Conservation (phyloP, 2,797 vertebrate species). For the Onychomys arenicola region DNA sequence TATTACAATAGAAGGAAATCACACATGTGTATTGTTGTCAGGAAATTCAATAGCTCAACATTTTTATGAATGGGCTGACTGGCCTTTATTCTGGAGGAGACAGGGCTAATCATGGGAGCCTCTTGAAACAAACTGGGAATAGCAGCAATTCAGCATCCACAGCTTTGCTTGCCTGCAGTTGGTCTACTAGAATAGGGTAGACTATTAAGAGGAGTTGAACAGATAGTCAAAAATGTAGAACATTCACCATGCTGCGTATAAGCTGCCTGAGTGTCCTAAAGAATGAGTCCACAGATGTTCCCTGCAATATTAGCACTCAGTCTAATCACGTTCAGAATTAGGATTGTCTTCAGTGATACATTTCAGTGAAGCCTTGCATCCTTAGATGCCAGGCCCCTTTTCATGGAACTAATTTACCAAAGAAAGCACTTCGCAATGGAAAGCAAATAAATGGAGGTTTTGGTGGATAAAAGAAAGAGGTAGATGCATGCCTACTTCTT, state of each 20-base stretch:
- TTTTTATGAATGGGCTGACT: slow-evolving; percentile 73
- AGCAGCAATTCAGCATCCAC: slow-evolving; percentile 23
- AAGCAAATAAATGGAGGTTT: slow-evolving; percentile 30
- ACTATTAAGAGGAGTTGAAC: background rate
- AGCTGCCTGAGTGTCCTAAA: background rate
- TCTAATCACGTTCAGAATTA: background rate
- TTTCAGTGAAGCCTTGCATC: background rate
- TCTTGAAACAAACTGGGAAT: background rate
- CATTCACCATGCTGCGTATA: background rate
- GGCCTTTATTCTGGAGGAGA: slow-evolving; percentile 58
- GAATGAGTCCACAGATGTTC: background rate
- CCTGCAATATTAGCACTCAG: background rate
- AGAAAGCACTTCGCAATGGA: slow-evolving; percentile 27
- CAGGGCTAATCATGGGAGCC: slow-evolving; percentile 61
- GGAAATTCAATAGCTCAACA: slow-evolving; percentile 76
- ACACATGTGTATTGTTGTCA: slow-evolving; percentile 58
- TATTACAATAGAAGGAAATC: slow-evolving; percentile 80
- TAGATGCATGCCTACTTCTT: background rate
- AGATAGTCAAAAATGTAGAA: background rate
- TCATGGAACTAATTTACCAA: background rate
- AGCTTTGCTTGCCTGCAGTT: background rate
- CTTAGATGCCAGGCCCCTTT: background rate
- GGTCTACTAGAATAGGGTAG: background rate
- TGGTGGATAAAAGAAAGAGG: background rate
- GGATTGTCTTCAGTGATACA: background rate